phyloP scores from a whole-genome alignment of 1,140 invertebrate genomes.

The Bombus consobrinus region DNA sequence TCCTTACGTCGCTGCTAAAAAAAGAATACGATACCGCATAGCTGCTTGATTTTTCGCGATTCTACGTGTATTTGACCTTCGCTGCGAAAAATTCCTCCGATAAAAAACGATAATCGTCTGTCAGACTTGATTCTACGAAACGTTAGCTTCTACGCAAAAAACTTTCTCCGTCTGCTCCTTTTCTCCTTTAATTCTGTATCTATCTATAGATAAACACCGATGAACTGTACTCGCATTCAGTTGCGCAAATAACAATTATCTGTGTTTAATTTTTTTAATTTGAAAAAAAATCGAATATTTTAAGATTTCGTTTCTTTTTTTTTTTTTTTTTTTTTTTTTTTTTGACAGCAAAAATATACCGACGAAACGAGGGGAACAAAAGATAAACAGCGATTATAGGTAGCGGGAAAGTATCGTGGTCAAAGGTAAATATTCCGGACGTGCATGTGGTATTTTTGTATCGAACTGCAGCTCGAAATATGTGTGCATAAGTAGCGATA shows the following conservation, averaged over 20 bases:
- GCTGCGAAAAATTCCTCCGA: not conserved
- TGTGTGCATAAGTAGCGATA: constrained; percentile 25
- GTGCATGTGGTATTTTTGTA: constrained; percentile 1
- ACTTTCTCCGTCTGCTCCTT: not conserved
- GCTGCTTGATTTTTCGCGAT: not conserved
- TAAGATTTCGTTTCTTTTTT: not conserved
- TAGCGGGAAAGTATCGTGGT: not conserved
- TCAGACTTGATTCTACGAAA: not conserved
- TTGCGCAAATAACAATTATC: not conserved
- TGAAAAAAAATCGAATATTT: not conserved
- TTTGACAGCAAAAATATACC: not conserved
- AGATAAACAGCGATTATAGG: not conserved
- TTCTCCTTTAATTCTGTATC: not conserved
- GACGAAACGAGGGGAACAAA: not conserved
- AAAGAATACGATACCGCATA: not conserved
- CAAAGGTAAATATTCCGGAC: not conserved
- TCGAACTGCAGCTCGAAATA: constrained; percentile 32
- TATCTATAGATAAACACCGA: not conserved
- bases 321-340: too few species aligned
- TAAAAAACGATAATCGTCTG: not conserved
- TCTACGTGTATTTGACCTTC: not conserved
- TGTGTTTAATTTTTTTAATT: not conserved
- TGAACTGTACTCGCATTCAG: not conserved
- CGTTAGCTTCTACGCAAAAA: not conserved
- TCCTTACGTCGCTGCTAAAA: not conserved